These are phyloP conservation scores for Pholis gunnellus DNA, from an alignment of 2,113 vertebrate species.

Conservation along the genomic window DNA sequence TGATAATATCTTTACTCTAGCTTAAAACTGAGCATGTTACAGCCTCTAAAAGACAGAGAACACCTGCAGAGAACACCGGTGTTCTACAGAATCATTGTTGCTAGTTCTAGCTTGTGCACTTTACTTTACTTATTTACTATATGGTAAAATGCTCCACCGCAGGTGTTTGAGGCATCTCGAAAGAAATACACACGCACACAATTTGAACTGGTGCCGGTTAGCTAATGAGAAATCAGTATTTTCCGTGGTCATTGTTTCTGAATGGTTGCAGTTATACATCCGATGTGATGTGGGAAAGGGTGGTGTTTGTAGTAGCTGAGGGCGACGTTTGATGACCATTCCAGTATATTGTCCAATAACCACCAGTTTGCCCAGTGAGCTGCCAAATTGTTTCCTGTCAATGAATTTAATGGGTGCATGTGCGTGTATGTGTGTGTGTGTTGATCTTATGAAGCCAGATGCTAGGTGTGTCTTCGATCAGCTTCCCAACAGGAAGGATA, in stretches of 20 bases:
- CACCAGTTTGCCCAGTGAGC: slow-evolving; percentile 57
- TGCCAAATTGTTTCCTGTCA: slow-evolving; percentile 75
- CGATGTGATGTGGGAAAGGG: slow-evolving; percentile 32
- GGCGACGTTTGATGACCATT: slow-evolving; percentile 49
- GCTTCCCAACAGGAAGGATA: slow-evolving; percentile 66
- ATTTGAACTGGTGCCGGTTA: not conserved
- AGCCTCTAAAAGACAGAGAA: not conserved
- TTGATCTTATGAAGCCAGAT: slow-evolving; percentile 56
- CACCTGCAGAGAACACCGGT: not conserved
- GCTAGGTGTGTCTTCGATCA: slow-evolving; percentile 65
- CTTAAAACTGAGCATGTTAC: not conserved
- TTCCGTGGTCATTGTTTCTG: slow-evolving; percentile 23
- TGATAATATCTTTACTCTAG: not conserved
- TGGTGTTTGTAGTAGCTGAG: slow-evolving; percentile 50
- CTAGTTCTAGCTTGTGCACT: not conserved
- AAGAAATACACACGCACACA: not conserved
- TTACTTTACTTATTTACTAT: slow-evolving; percentile 1
- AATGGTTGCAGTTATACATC: slow-evolving; percentile 34
- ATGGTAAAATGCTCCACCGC: not conserved
- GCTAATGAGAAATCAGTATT: slow-evolving; percentile 9
- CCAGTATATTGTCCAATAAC: slow-evolving; percentile 60
- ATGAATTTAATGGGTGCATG: not conserved
- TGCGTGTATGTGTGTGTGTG: slow-evolving; percentile 3
- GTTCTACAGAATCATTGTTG: not conserved
- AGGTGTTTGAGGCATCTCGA: not conserved